Conservation (phyloP, 2,797 vertebrate species). For the Sylvia borin region DNA sequence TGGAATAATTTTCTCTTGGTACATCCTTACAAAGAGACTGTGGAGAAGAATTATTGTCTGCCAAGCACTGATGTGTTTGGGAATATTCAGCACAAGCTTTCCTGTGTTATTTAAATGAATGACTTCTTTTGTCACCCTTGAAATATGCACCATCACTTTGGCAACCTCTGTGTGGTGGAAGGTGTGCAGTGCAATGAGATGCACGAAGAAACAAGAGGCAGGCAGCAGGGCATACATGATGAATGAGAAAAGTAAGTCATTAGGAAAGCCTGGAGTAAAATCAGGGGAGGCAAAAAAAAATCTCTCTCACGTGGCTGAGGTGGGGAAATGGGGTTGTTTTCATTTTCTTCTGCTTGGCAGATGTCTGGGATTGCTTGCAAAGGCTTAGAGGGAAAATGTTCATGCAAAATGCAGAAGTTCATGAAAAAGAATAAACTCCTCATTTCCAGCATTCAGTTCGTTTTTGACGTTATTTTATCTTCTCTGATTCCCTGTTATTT, state of each 20-base stretch:
- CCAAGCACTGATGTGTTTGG: background rate
- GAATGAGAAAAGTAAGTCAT: background rate
- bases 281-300: background rate
- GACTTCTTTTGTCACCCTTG: background rate
- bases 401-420: background rate
- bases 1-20: background rate
- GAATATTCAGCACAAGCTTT: slow-evolving; percentile 12
- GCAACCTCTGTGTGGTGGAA: background rate
- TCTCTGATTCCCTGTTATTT: background rate
- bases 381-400: background rate
- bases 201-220: background rate
- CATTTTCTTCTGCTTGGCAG: background rate
- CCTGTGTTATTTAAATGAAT: background rate
- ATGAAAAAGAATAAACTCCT: background rate
- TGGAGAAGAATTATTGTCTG: background rate
- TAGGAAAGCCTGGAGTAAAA: background rate
- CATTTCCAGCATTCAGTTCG: background rate
- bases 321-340: background rate
- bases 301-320: accelerated
- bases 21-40: background rate
- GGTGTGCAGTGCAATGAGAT: background rate
- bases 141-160: background rate
- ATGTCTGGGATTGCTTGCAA: background rate
- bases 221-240: background rate
- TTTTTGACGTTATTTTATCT: background rate